Base-by-base conservation (phyloP, 2,888 invertebrate species). In the Belgica antarctica region DNA sequence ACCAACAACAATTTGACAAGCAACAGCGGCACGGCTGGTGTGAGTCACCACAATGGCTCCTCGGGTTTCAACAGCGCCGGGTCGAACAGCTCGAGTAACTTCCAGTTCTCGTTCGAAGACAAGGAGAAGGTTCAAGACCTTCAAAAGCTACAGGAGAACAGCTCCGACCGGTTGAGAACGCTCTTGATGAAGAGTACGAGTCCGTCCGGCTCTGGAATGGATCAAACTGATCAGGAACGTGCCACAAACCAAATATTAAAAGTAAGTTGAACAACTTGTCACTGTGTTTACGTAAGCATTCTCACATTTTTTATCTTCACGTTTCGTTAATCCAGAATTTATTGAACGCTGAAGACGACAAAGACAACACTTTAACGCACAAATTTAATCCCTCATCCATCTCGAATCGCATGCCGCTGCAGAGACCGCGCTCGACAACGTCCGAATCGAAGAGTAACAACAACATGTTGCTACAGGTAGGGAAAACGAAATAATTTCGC, bases 401-500 rank as follows among this genome's bases (percentile, higher is more conserved):
- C 15, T 52, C 71, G 10, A 68, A 68, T 68, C 31, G 73, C 76
- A 77, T 73, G 75, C 76, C 76, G 74, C 73, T 68, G 8, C 69
- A 73, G 57, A 71, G 73, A 31, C 71, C 73, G 22, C 72, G 72
- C 52, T 57, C 70, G 71, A 61, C 70, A 25, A 61, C 71, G 70
- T 75, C 76, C 59, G 78, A 79, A 73, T 74, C 75, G 62, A 74
- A 76, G 71, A 78, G 77, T 74, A 77, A 80, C 74, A 77, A 80
- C 74, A 83, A 84, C 73, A 87, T 88, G 87, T 78, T 88, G 73
- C 79, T 87, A 72, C 84, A 85, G 85, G 88, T 88, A 78, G 28
- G 25, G 24, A 71, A 41, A 24, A 7, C 12, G 41, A 41, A 41
- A 22, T 52, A 52, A 52, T 22, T 52, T 41, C 15, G 12, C 41